phyloP scores from a whole-genome alignment of 2,797 vertebrate species.

The Neosilurus hyrtlii region DNA sequence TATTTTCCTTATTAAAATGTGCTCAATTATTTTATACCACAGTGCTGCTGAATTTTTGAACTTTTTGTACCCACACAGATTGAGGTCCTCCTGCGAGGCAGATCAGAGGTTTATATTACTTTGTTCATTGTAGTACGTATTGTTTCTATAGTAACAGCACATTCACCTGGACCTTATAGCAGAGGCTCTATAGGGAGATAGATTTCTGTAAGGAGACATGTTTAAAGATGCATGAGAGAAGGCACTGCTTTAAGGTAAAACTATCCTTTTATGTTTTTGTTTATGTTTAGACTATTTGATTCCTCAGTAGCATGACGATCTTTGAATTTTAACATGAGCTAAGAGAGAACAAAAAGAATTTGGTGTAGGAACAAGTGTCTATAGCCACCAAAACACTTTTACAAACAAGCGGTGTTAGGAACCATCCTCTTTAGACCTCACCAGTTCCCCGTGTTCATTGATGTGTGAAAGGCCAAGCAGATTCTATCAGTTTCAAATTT shows the following conservation, averaged over 20 bases:
- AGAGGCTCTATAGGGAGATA: neutral
- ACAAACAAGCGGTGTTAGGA: no score
- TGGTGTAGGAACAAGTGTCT: neutral
- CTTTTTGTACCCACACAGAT: neutral
- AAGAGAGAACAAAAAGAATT: neutral
- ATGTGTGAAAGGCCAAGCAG: no score
- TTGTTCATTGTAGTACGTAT: neutral
- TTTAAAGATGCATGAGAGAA: neutral
- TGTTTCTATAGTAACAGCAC: constrained; percentile 16
- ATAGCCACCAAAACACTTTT: neutral
- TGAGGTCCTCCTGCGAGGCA: neutral
- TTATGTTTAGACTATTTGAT: neutral
- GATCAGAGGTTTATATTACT: neutral
- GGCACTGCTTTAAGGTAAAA: neutral
- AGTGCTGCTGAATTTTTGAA: neutral
- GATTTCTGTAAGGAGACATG: neutral
- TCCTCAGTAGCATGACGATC: neutral
- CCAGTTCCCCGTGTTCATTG: no score
- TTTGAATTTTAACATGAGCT: neutral
- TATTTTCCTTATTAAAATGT: neutral
- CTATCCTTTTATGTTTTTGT: neutral
- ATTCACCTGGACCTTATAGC: constrained; percentile 2
- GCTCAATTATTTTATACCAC: neutral
- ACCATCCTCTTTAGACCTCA: no score
- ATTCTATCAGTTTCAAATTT: no score